Conservation (phyloP, 2,113 vertebrate genomes). For the Columba janthina region DNA sequence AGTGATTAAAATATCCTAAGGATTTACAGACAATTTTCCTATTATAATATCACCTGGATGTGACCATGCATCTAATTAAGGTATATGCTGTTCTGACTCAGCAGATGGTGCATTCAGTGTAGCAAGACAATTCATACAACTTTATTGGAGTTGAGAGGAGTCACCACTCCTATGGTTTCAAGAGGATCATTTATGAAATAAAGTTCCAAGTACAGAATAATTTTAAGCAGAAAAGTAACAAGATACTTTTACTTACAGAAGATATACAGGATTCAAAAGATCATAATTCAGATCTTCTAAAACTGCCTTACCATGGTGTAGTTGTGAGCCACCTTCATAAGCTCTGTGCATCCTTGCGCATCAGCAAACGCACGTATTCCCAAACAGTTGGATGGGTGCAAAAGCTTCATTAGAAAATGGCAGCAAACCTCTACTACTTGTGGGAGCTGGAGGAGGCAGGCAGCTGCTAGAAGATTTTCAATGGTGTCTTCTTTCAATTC, state of each 20-base stretch:
- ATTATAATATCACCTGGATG: neutral
- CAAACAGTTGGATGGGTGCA: slow-evolving; percentile 83
- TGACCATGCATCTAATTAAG: neutral
- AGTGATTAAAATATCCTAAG: neutral
- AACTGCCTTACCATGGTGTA: slow-evolving; percentile 83
- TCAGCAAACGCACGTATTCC: slow-evolving; percentile 83
- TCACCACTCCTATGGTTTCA: neutral
- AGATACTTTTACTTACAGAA: neutral
- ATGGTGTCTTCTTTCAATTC: slow-evolving; percentile 84
- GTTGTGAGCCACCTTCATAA: slow-evolving; percentile 83
- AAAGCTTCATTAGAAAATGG: slow-evolving; percentile 82
- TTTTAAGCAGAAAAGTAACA: neutral
- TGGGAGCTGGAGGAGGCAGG: slow-evolving; percentile 81
- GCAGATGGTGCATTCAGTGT: neutral
- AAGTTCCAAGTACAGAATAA: neutral
- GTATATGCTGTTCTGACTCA: neutral
- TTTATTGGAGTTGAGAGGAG: neutral
- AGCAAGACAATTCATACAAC: neutral
- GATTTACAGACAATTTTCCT: neutral
- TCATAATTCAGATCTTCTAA: neutral
- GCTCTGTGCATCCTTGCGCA: slow-evolving; percentile 81
- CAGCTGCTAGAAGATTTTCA: slow-evolving; percentile 82
- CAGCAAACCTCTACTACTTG: slow-evolving; percentile 85
- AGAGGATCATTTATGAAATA: neutral
- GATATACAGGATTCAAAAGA: neutral